phyloP scores from a whole-genome alignment of 2,888 invertebrate species.

The Oscheius sp. region DNA sequence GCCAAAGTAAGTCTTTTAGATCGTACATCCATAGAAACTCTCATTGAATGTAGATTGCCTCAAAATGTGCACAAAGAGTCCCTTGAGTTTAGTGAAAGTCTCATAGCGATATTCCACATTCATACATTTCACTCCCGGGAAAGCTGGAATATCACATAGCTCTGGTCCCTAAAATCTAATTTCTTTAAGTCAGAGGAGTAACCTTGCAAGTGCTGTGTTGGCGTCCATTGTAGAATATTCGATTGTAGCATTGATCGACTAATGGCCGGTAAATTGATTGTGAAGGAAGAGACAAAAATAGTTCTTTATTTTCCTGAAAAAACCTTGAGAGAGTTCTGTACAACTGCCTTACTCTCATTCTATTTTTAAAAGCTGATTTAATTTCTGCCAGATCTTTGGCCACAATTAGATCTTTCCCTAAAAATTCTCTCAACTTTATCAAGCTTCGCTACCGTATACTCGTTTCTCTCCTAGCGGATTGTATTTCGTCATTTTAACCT shows the following conservation, averaged over 20 bases:
- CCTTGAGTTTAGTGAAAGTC: constrained; percentile 36
- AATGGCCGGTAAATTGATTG: constrained; percentile 62
- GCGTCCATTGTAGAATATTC: constrained; percentile 60
- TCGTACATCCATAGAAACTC: constrained; percentile 39
- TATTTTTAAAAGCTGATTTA: neutral
- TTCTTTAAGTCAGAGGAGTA: neutral
- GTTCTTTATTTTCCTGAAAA: constrained; percentile 5
- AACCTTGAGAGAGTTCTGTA: neutral
- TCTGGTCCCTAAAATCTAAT: constrained; percentile 45
- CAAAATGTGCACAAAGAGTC: constrained; percentile 44
- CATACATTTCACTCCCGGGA: constrained; percentile 47
- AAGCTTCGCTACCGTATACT: neutral
- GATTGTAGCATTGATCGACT: constrained; percentile 63
- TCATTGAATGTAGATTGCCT: constrained; percentile 38
- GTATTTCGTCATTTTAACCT: neutral
- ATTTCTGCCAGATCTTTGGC: neutral
- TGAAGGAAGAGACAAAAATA: constrained; percentile 49
- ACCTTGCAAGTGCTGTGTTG: constrained; percentile 47
- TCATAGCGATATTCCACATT: constrained; percentile 44
- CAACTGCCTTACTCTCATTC: constrained; percentile 1
- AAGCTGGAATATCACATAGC: constrained; percentile 46
- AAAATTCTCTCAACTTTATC: neutral
- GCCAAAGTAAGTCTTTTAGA: constrained; percentile 63
- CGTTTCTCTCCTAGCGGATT: neutral
- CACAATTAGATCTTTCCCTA: neutral